Conservation (phyloP, 2,888 invertebrate genomes). For the Nemoura dubitans region DNA sequence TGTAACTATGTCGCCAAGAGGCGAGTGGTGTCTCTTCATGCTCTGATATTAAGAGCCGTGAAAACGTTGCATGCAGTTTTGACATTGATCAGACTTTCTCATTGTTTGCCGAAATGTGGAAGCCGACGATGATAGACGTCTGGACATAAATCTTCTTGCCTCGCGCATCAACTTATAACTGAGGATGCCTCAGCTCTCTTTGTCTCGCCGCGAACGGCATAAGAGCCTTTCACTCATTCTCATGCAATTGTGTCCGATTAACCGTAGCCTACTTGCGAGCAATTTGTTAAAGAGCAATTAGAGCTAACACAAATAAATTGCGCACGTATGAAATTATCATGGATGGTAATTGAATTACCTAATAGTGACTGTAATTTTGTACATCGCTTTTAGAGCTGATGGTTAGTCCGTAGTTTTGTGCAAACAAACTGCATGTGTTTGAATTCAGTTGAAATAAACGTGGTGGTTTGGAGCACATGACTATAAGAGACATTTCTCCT, state of each 20-base stretch:
- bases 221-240: background rate
- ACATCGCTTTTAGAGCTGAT: no score
- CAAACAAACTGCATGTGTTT: no score
- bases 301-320: background rate
- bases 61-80: no score
- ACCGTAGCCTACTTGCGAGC: background rate
- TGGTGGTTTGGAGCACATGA: no score
- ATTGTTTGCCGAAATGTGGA: background rate
- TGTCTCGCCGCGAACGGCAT: background rate
- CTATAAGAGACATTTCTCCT: background rate
- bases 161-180: background rate
- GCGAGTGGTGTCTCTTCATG: background rate
- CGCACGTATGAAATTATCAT: background rate
- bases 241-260: conserved; percentile 3
- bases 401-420: no score
- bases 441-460: no score
- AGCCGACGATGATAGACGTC: background rate
- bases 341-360: background rate
- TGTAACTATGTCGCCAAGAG: background rate
- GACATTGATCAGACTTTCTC: no score
- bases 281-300: background rate
- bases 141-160: background rate
- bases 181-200: background rate
- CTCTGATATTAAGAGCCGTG: no score
- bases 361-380: background rate